Evolutionary conservation across 2,113 vertebrate species (phyloP).

Genomic region (Otus sunia): DNA sequence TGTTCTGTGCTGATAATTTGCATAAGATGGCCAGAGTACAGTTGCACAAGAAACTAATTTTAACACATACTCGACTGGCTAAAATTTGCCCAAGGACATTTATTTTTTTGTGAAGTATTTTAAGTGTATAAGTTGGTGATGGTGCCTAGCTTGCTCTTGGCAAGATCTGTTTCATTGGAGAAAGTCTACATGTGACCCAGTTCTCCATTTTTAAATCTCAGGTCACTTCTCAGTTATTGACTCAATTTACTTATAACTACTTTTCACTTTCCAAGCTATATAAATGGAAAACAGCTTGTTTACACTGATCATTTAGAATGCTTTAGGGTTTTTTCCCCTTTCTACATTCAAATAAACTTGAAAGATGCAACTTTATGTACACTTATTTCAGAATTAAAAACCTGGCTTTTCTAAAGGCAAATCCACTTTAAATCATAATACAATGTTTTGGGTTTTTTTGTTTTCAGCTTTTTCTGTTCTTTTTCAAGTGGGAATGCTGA

Average conservation of each 20-base stretch:
- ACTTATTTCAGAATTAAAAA: not conserved
- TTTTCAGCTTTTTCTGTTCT: not conserved
- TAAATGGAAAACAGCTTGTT: not conserved
- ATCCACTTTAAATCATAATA: not conserved
- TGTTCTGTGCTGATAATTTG: not conserved
- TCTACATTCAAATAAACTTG: not conserved
- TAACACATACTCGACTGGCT: not conserved
- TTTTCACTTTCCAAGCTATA: not conserved
- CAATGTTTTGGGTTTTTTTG: accelerated
- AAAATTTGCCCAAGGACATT: not conserved
- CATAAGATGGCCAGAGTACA: not conserved
- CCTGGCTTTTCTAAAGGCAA: not conserved
- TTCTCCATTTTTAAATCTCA: not conserved
- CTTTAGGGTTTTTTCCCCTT: not conserved
- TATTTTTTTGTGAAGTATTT: not conserved
- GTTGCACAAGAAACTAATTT: not conserved
- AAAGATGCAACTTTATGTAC: not conserved
- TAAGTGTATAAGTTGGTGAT: not conserved
- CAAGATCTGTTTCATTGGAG: not conserved
- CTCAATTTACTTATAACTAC: not conserved
- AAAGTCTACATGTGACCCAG: not conserved
- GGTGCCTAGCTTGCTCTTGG: not conserved
- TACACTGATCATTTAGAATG: not conserved
- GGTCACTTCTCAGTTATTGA: not conserved
- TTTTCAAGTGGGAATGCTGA: not conserved